Evolutionary conservation across 2,113 vertebrate genomes (phyloP).

Genomic region (Platichthys stellatus): DNA sequence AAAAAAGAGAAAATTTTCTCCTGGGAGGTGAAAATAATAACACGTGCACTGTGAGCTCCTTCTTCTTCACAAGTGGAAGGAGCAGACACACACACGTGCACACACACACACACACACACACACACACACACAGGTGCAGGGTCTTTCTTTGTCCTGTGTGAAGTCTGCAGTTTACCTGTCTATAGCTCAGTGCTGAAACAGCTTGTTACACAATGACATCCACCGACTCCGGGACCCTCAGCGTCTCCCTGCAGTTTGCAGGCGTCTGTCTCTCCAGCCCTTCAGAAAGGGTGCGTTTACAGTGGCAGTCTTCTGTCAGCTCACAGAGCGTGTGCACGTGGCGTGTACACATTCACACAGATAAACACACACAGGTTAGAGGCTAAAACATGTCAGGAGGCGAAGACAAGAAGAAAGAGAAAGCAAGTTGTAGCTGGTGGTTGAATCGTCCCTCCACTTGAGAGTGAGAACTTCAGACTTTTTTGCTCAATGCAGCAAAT

Average conservation of each 20-base stretch:
- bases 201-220: slow-evolving; percentile 72
- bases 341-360: not conserved
- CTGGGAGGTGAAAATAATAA: slow-evolving; percentile 52
- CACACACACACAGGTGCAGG: slow-evolving; percentile 39
- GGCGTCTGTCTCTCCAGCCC: no score
- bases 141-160: slow-evolving; percentile 64
- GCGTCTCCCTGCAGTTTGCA: no score
- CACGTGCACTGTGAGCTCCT: slow-evolving; percentile 54
- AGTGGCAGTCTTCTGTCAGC: slow-evolving; percentile 3
- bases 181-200: slow-evolving; percentile 41
- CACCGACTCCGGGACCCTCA: slow-evolving; percentile 36
- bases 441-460: not conserved
- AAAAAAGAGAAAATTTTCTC: slow-evolving; percentile 23
- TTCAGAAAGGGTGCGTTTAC: no score
- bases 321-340: not conserved
- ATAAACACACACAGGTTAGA: slow-evolving; percentile 16
- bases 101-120: not conserved
- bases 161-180: slow-evolving; percentile 49
- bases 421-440: not conserved
- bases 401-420: not conserved
- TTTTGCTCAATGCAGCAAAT: not conserved
- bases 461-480: not conserved
- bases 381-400: not conserved
- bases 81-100: not conserved
- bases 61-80: slow-evolving; percentile 20